Evolutionary conservation across 2,113 vertebrate species (phyloP).

Genomic region (Vicugna pacos): DNA sequence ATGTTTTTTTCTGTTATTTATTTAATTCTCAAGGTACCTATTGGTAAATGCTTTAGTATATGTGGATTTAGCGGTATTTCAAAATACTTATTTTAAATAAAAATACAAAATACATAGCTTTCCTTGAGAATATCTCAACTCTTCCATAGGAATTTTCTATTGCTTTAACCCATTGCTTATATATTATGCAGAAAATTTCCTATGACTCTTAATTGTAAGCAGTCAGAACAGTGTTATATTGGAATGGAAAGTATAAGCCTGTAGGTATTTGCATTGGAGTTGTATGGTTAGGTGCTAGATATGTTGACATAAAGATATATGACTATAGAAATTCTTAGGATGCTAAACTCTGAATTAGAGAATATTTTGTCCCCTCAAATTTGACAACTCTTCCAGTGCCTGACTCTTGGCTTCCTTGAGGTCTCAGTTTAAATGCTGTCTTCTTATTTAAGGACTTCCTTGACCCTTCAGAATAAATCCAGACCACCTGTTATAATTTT

Average conservation of each 20-base stretch:
- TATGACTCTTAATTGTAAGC: not conserved
- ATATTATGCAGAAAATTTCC: not conserved
- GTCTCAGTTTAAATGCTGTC: not conserved
- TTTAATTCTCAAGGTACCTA: not conserved
- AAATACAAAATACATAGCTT: not conserved
- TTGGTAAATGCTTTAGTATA: not conserved
- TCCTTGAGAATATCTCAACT: not conserved
- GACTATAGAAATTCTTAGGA: not conserved
- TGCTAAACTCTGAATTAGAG: not conserved
- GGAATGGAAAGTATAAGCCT: not conserved
- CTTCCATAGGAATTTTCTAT: not conserved
- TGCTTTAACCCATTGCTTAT: not conserved
- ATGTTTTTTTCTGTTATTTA: not conserved
- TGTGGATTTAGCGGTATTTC: not conserved
- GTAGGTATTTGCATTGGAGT: not conserved
- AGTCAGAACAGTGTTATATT: not conserved
- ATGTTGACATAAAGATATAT: not conserved
- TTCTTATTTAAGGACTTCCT: not conserved
- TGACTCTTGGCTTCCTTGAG: not conserved
- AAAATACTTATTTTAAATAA: not conserved
- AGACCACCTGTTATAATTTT: not conserved
- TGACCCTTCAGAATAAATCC: not conserved
- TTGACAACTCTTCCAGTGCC: not conserved
- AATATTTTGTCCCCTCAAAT: not conserved
- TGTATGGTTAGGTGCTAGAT: not conserved